phyloP scores from a whole-genome alignment of 2,113 vertebrate species.

The Syrmaticus mikado region DNA sequence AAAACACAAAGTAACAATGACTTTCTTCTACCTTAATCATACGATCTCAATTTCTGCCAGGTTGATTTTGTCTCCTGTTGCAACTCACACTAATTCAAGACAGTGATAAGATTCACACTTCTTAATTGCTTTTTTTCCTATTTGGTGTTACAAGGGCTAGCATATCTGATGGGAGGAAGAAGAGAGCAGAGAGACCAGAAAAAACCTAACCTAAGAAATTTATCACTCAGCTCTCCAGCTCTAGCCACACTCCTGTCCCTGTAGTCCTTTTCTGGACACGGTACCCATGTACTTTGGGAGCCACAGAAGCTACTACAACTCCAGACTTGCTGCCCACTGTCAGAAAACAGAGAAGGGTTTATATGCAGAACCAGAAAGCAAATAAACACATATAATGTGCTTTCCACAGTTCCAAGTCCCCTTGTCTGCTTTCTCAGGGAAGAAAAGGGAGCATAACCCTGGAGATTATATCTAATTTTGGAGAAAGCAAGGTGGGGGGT shows the following conservation, averaged over 20 bases:
- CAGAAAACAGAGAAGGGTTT: neutral
- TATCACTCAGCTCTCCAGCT: neutral
- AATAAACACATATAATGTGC: rapidly evolving
- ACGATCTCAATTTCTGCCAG: neutral
- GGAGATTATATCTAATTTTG: neutral
- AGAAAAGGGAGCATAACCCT: neutral
- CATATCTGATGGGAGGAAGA: neutral
- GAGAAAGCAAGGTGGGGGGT: neutral
- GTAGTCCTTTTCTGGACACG: neutral
- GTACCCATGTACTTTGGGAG: neutral
- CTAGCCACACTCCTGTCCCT: neutral
- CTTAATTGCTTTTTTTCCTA: neutral
- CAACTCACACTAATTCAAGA: neutral
- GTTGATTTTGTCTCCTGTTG: neutral
- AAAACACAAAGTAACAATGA: neutral
- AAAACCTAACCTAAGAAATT: neutral
- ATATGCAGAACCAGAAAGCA: neutral
- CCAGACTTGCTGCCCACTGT: neutral
- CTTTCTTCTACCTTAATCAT: neutral
- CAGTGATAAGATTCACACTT: neutral
- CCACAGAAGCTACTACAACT: neutral
- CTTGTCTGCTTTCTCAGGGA: neutral
- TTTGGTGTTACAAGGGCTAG: neutral
- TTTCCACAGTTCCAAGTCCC: neutral
- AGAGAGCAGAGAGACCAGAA: neutral